These are phyloP conservation scores for Hirtodrosophila confusa DNA, from an alignment of 2,888 invertebrate genomes.

Conservation along the genomic window DNA sequence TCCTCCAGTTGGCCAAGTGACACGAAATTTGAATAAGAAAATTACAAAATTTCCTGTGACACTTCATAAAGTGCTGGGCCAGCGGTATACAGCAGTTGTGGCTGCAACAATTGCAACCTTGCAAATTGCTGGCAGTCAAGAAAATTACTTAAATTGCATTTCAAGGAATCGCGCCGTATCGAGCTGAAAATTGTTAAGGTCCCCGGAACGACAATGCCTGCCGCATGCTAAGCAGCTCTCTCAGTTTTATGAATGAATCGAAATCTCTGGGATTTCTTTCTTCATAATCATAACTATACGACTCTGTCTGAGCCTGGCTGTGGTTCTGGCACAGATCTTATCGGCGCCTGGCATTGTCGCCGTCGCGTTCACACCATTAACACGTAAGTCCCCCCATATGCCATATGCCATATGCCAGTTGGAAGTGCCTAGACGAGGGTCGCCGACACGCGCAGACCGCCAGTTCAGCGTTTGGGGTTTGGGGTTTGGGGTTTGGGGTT, in stretches of 20 bases:
- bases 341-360: constrained; percentile 39
- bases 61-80: constrained; percentile 55
- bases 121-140: constrained; percentile 9
- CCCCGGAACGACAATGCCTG: not conserved
- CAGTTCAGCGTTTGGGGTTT: no score
- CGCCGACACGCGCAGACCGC: constrained; percentile 59
- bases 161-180: constrained; percentile 20
- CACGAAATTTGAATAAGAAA: constrained; percentile 68
- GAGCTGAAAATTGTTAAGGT: constrained; percentile 9
- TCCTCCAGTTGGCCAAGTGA: constrained; percentile 37
- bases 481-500: not conserved
- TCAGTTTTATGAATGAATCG: constrained; percentile 35
- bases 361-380: constrained; percentile 57
- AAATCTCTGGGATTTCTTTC: constrained; percentile 2
- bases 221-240: constrained; percentile 17
- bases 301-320: constrained; percentile 3
- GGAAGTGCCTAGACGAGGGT: constrained; percentile 48
- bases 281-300: constrained; percentile 15
- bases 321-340: constrained; percentile 44
- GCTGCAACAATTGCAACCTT: not conserved
- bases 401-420: no score
- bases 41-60: constrained; percentile 79
- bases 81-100: not conserved
- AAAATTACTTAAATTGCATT: constrained; percentile 18
- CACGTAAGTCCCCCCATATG: constrained; percentile 24